These are phyloP conservation scores for Scopus umbretta DNA, from an alignment of 2,113 vertebrate species.

Conservation along the genomic window DNA sequence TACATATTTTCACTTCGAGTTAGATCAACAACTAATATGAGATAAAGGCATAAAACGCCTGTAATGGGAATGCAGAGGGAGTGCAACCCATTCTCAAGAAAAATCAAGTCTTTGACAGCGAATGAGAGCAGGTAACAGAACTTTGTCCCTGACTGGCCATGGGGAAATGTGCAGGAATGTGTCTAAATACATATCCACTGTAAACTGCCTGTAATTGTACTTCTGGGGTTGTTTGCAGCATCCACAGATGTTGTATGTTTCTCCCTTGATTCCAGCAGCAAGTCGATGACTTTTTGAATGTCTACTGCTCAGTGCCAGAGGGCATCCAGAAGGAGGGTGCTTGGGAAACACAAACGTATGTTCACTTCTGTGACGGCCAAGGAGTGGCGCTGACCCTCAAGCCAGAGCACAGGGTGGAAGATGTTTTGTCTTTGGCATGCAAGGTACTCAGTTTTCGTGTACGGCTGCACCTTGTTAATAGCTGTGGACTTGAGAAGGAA, in stretches of 20 bases:
- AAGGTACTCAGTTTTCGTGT: slow-evolving; percentile 74
- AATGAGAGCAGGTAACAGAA: not conserved
- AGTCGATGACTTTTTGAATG: slow-evolving; percentile 76
- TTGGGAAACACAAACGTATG: slow-evolving; percentile 70
- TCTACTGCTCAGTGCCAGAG: slow-evolving; percentile 78
- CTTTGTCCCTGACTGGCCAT: not conserved
- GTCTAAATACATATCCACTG: not conserved
- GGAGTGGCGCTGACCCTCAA: slow-evolving; percentile 78
- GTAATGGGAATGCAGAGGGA: not conserved
- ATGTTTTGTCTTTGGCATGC: slow-evolving; percentile 84
- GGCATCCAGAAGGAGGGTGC: slow-evolving; percentile 71
- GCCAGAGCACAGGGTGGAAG: slow-evolving; percentile 80
- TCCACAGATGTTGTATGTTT: not conserved
- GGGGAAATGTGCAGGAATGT: not conserved
- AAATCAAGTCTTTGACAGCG: not conserved
- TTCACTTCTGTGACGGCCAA: slow-evolving; percentile 82
- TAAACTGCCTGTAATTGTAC: not conserved
- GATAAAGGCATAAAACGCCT: not conserved
- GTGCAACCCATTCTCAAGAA: not conserved
- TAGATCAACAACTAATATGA: not conserved
- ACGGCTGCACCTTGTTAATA: not conserved
- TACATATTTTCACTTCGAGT: not conserved
- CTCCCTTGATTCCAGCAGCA: slow-evolving; percentile 56
- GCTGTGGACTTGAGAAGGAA: not conserved
- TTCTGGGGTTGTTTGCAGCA: not conserved